A percentile compares a stretch with the other conserved stretches of the same genome.
Evolutionary conservation across 2,888 invertebrate genomes (phyloP).

Genomic region (Lasiommata megera): DNA sequence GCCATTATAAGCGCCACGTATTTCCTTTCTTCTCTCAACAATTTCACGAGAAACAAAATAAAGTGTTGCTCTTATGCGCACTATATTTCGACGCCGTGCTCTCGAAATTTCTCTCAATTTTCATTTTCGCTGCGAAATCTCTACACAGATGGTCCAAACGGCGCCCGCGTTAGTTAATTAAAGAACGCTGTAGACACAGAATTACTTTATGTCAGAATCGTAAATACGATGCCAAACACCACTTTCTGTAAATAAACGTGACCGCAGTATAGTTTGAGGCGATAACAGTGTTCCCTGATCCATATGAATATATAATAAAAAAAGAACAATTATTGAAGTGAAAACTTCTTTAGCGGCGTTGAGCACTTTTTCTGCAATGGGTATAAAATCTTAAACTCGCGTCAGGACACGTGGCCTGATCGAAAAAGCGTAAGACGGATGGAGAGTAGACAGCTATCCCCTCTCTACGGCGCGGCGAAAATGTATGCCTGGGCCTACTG

Average conservation of each 20-base stretch:
- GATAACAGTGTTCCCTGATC: not conserved
- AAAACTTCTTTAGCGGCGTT: too few relatives aligned
- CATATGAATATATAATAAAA: too few relatives aligned
- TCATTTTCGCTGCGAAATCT: conserved; percentile 25
- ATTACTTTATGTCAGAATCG: conserved; percentile 22
- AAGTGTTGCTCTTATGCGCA: conserved; percentile 12
- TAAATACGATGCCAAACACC: conserved; percentile 10
- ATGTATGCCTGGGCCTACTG: too few relatives aligned
- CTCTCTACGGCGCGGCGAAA: too few relatives aligned
- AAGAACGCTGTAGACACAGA: conserved; percentile 25
- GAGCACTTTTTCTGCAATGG: too few relatives aligned
- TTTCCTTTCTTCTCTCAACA: not conserved
- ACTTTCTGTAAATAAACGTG: conserved; percentile 10
- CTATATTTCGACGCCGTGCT: conserved; percentile 18
- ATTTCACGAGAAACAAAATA: not conserved
- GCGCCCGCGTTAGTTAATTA: conserved; percentile 29
- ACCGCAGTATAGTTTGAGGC: not conserved
- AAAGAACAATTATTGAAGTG: too few relatives aligned
- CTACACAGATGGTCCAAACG: conserved; percentile 27
- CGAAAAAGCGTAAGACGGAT: too few relatives aligned
- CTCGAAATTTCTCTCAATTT: conserved; percentile 26
- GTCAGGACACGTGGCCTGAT: too few relatives aligned
- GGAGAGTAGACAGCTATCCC: too few relatives aligned
- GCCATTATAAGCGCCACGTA: not conserved
- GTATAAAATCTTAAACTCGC: too few relatives aligned